Conservation (phyloP, 1,140 invertebrate species). For the Armadillidium nasatum region DNA sequence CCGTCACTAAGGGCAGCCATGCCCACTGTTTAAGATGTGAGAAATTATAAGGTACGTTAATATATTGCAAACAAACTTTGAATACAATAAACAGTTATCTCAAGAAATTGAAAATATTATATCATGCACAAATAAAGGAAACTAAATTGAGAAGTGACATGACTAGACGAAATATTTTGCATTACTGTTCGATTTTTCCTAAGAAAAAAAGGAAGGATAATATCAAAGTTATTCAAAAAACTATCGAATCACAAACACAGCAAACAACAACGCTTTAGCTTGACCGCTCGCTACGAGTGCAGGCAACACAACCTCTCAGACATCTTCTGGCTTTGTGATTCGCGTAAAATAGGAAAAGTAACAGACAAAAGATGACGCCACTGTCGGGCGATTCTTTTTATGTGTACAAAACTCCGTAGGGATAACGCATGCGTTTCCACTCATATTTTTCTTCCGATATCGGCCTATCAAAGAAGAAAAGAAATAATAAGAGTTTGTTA, state of each 20-base stretch:
- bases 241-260: no score
- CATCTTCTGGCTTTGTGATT: no score
- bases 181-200: neutral
- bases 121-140: neutral
- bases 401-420: neutral
- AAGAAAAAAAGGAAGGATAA: neutral
- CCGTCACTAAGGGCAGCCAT: conserved; percentile 1
- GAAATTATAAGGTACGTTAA: neutral
- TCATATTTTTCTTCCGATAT: neutral
- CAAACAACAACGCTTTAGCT: no score
- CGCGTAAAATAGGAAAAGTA: no score
- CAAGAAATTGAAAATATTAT: neutral
- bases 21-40: neutral
- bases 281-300: no score
- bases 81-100: neutral
- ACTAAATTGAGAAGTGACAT: neutral
- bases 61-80: neutral
- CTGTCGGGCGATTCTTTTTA: no score
- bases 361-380: no score
- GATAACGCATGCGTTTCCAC: neutral
- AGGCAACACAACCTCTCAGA: no score
- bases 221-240: no score
- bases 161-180: neutral
- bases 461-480: no score
- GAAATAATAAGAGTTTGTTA: neutral